phyloP scores from a whole-genome alignment of 2,797 vertebrate genomes.

The Ceryle rudis region DNA sequence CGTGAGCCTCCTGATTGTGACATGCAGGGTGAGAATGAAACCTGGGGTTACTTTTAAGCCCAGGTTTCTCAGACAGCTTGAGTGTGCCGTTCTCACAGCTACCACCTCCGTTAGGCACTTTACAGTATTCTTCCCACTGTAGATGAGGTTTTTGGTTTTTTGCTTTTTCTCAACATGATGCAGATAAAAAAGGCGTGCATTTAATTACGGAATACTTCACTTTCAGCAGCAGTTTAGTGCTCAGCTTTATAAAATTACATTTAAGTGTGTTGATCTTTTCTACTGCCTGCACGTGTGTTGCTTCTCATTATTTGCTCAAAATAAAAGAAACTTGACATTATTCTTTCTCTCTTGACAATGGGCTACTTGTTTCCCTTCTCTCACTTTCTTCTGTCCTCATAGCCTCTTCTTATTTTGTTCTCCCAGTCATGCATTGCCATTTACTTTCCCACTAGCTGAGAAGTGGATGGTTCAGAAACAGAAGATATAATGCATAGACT shows the following conservation, averaged over 20 bases:
- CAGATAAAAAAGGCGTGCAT: conserved; percentile 6
- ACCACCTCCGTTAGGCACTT: not conserved
- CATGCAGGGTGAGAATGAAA: not conserved
- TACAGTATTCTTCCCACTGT: fast-evolving
- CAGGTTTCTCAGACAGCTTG: not conserved
- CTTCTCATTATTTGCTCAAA: conserved; percentile 26
- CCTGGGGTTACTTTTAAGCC: not conserved
- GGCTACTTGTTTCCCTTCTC: not conserved
- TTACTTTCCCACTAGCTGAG: not conserved
- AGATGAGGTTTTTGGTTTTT: not conserved
- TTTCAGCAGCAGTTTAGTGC: not conserved
- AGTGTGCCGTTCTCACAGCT: not conserved
- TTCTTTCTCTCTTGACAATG: not conserved
- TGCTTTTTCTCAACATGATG: not conserved
- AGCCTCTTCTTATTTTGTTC: not conserved
- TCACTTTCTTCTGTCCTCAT: not conserved
- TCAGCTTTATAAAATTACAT: conserved; percentile 42
- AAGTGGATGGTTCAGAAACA: not conserved
- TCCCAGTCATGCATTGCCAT: not conserved
- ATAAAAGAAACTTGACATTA: not conserved
- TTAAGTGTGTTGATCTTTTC: conserved; percentile 40
- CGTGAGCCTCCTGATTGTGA: not conserved
- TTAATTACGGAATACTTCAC: not conserved
- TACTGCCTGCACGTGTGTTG: not conserved
- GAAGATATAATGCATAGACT: not conserved